Evolutionary conservation across 2,797 vertebrate species (phyloP).

Genomic region (Manis javanica): DNA sequence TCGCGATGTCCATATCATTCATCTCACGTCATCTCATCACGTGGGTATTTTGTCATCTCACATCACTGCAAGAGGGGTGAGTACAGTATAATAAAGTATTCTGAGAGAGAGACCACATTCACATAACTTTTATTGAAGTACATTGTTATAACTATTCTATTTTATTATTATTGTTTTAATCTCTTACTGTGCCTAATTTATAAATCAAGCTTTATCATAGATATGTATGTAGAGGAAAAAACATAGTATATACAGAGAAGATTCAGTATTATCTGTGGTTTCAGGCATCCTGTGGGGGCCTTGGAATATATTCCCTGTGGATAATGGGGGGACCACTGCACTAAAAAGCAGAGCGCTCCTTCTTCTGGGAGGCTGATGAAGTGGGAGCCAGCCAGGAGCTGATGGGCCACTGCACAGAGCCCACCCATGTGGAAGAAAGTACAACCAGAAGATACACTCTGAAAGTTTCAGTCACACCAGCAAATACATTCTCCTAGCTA

Average conservation of each 20-base stretch:
- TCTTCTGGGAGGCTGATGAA: neutral
- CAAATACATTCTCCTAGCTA: neutral
- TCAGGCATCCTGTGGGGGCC: neutral
- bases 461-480: neutral
- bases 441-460: neutral
- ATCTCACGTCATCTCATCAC: neutral
- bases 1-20: neutral
- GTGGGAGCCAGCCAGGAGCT: neutral
- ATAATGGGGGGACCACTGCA: neutral
- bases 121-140: neutral
- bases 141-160: neutral
- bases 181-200: neutral
- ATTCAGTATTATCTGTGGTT: neutral
- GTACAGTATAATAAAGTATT: neutral
- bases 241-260: neutral
- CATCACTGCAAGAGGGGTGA: neutral
- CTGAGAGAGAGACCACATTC: neutral
- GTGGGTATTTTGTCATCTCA: neutral
- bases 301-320: no score
- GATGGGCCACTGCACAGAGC: neutral
- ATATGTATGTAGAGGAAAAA: neutral
- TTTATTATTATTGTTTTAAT: neutral
- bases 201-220: neutral
- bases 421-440: neutral
- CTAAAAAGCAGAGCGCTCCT: neutral